Evolutionary conservation across 1,140 invertebrate species (phyloP), one percentile per base, ranked within the genome.

Genomic region (Heliconius hermathena): DNA sequence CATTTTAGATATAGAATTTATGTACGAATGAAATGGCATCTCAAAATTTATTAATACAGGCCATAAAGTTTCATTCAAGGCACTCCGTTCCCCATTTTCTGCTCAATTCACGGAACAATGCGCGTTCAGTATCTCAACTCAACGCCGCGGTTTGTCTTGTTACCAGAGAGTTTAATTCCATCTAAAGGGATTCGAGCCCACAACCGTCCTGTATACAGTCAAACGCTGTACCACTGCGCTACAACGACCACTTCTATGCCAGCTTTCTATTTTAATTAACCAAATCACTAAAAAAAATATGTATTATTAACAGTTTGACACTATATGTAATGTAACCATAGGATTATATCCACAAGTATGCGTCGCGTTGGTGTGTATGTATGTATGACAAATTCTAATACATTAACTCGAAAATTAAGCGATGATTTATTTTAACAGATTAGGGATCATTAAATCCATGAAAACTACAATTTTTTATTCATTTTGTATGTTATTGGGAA

Each of bases 221-320:
- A 52, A 1, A 8, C n/a, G 1, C 8, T n/a, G 54, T 26, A 3
- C 8, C 9, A 60, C 8, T 57, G 9, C n/a, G 8, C 18, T 22
- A n/a, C 54, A 20, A 22, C 6, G 8, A 20, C 20, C n/a, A 41
- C 9, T 3, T 4, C 13, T 2, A 16, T 13, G 13, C 4, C 41
- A 13, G 41, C 11, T 46, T 46, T 22, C 54, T 57, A 57, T 22
- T 57, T 57, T 57, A 57, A 57, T 57, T 57, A 57, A 57, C 22
- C 2, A 57, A 57, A 57, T 20, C n/a, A 60, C 16, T 20, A 22
- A 60, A 60, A n/a, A 57, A 60, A 22, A 60, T 22, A 60, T 2
- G 76, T 82, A 84, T 79, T 77, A 84, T 84, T 85, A 83, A 82
- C 74, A 78, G 81, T 84, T 84, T 81, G 84, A 84, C 81, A 84